Evolutionary conservation across 2,797 vertebrate species (phyloP).

Genomic region (Chromobotia macracanthus): DNA sequence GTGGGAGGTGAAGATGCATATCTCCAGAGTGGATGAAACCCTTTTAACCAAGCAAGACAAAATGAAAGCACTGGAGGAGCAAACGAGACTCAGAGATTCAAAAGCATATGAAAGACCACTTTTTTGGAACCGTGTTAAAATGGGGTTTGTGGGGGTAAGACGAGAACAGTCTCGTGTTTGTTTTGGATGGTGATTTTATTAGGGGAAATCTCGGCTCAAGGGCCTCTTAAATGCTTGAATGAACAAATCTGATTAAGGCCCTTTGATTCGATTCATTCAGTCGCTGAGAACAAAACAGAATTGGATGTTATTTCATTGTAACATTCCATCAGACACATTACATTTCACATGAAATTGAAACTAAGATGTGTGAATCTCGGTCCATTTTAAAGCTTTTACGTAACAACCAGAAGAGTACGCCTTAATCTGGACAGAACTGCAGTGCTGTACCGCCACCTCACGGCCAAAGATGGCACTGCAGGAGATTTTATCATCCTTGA

Average conservation of each 20-base stretch:
- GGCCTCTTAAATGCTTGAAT: slow-evolving; percentile 22
- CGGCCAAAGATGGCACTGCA: slow-evolving; percentile 21
- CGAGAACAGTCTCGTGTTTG: too few species aligned
- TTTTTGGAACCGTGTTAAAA: too few species aligned
- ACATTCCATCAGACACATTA: slow-evolving; percentile 44
- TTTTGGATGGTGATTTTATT: slow-evolving; percentile 11
- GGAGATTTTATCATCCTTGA: background rate
- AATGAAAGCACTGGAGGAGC: background rate
- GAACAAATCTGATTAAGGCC: slow-evolving; percentile 39
- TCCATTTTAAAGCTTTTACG: slow-evolving; percentile 28
- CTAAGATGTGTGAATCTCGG: slow-evolving; percentile 30
- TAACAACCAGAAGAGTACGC: slow-evolving; percentile 15
- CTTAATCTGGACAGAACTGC: background rate
- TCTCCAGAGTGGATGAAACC: background rate
- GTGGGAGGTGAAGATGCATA: background rate
- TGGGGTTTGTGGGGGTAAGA: too few species aligned
- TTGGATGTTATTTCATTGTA: slow-evolving; percentile 42
- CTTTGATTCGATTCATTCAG: slow-evolving; percentile 42
- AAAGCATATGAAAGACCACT: background rate
- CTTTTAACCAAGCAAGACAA: background rate
- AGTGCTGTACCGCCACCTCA: slow-evolving; percentile 52
- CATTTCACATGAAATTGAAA: slow-evolving; percentile 34
- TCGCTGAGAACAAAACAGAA: slow-evolving; percentile 38
- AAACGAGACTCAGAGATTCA: background rate
- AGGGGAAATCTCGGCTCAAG: slow-evolving; percentile 10